Percentiles rank a stretch among this genome's conserved stretches.
Conservation (phyloP, 2,797 vertebrate genomes). For the Sebastes minor region DNA sequence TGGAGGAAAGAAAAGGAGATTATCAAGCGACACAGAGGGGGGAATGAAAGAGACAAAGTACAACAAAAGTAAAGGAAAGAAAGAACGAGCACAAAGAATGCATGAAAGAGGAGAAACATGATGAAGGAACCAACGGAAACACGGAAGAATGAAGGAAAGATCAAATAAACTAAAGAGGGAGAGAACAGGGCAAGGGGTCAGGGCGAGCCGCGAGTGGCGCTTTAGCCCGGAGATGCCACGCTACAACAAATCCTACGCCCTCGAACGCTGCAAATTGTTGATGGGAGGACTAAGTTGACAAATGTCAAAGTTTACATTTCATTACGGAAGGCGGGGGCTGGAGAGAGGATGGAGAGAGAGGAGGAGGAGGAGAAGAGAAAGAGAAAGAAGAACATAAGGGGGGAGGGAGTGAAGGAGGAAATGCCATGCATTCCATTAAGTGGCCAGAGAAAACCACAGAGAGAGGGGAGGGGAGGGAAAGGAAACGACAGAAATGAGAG, state of each 20-base stretch:
- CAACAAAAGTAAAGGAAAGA: constrained; percentile 43
- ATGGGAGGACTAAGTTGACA: constrained; percentile 65
- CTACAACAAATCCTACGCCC: constrained; percentile 46
- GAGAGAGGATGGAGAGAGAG: constrained; percentile 25
- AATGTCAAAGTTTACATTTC: constrained; percentile 81
- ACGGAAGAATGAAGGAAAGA: constrained; percentile 24
- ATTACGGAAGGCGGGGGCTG: constrained; percentile 56
- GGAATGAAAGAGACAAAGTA: constrained; percentile 42
- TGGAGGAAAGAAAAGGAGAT: constrained; percentile 58
- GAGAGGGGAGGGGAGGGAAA: constrained; percentile 28
- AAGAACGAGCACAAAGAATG: constrained; percentile 29
- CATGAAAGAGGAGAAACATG: constrained; percentile 3
- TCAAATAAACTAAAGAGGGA: constrained; percentile 36
- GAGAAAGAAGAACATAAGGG: constrained; percentile 13
- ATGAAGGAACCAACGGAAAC: constrained; percentile 19
- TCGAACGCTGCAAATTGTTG: constrained; percentile 39
- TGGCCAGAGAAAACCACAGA: constrained; percentile 70
- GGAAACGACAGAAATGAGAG: constrained; percentile 43
- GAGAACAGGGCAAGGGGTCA: constrained; percentile 39
- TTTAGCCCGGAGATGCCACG: constrained; percentile 46
- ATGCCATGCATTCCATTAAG: constrained; percentile 81
- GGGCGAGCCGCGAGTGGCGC: constrained; percentile 10
- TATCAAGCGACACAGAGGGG: constrained; percentile 44
- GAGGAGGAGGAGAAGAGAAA: constrained; percentile 1
- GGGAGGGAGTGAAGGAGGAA: constrained; percentile 51